Base-by-base conservation (phyloP, 2,113 vertebrate genomes). In the Salvator merianae region DNA sequence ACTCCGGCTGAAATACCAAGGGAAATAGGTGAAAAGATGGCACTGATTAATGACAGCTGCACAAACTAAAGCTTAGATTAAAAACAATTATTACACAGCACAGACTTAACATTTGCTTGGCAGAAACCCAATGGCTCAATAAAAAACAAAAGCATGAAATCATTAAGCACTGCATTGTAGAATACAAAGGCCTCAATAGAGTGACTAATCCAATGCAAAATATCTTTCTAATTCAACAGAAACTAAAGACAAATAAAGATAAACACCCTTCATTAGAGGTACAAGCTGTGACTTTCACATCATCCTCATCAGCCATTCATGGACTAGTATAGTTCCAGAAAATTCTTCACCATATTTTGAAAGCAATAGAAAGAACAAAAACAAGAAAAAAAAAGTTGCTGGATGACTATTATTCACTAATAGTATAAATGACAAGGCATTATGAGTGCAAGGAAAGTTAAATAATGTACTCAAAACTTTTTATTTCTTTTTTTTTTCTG, bases 41-140 rank as follows among this genome's bases (percentile, higher is more conserved):
- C 90, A 76, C 3, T 28, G 1, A 84, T 83, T 90, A 72, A 85
- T 84, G 81, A 65, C 80, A 90, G 43, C 69, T 87, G 43, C 81
- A 79, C 13, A 82, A 88, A 86, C 62, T 34, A 84, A 82, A 77
- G 22, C 55, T 87, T 91, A 82, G 34, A 84, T 50, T 83, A 38
- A 89, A 90, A 88, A 73, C 43, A 36, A 84, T 81, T 70, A 30
- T 32, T 66, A 86, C 86, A 16, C 20, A 24, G 69, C 72, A 59
- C 38, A 62, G 71, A 84, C 9, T 84, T 88, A 47, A 75, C 55
- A 87, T 84, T 77, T 86, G 3, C 8, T 86, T 79, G 47, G 71
- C 70, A 92, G 79, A 91, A 84, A 83, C 3, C 34, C 43, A 78
- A 30, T n/a, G 66, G 26, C 8, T 86, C 70, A 83, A 43, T 34